Evolutionary conservation across 2,113 vertebrate species (phyloP), one percentile per base, ranked within the genome.

Genomic region (Phylloscopus whistleri): DNA sequence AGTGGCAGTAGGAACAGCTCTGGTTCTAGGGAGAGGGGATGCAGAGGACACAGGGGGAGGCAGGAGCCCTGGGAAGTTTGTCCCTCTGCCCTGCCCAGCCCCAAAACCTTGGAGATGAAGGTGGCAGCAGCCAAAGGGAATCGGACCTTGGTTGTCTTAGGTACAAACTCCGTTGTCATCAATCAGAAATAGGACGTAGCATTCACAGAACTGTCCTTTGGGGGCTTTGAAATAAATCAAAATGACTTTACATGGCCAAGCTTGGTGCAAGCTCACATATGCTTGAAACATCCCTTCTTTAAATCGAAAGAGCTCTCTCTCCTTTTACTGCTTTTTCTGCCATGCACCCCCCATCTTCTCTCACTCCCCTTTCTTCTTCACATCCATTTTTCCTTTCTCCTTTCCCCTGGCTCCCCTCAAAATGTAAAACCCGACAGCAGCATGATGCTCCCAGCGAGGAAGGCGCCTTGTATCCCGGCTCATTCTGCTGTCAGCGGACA

Each of bases 251-350:
- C 28, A 12, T 19, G 41, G 49, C 26, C 87, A 82, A 72, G 66
- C 43, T 33, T 75, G 52, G 69, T 82, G n/a, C 77, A 72, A 91
- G 41, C 52, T 78, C 68, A 63, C 16, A 24, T n/a, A 21, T 26
- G 27, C 83, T 52, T n/a, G 39, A 74, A 96, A 33, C 8, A 51
- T 60, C 60, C 80, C 27, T 51, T 82, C 94, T 91, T 49, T 51
- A 84, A 82, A 66, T 52, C 5, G 19, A 63, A 94, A 85, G 62
- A 76, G 39, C 22, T 75, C 67, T 44, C 31, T 90, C 76, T 80
- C 73, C 69, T 73, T 63, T 89, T 17, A 59, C 64, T 89, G 70
- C 39, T 53, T 51, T 81, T 70, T 58, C 44, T 85, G 53, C 39
- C 69, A 19, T 69, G 49, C 21, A 76, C 21, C 11, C 33, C 43